Evolutionary conservation across 1,140 invertebrate genomes (phyloP).

Genomic region (Formica exsecta): DNA sequence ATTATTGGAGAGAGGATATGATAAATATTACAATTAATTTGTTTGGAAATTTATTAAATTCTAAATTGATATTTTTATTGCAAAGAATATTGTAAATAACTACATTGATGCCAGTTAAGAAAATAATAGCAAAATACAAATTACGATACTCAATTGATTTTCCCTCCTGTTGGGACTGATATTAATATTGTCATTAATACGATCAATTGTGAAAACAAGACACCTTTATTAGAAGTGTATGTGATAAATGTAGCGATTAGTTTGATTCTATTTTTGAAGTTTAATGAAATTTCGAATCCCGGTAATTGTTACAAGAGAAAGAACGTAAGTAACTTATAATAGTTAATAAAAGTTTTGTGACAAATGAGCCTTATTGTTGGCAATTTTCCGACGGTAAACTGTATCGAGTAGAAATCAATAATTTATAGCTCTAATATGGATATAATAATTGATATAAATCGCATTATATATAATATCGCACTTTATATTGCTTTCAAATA

Average conservation of each 20-base stretch:
- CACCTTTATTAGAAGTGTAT: not conserved
- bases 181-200: not conserved
- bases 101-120: not conserved
- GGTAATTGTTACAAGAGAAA: constrained; percentile 3
- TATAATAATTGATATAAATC: constrained; percentile 12
- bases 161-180: not conserved
- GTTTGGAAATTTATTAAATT: not conserved
- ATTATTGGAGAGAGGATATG: not conserved
- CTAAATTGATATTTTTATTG: not conserved
- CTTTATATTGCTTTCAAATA: constrained; percentile 14
- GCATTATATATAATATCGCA: not conserved
- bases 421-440: not conserved
- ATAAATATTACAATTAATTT: constrained; percentile 20
- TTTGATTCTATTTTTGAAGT: constrained; percentile 19
- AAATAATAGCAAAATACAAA: not conserved
- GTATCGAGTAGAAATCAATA: constrained; percentile 23
- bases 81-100: not conserved
- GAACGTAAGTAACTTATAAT: not conserved
- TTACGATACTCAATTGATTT: not conserved
- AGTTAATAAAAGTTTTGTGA: constrained; percentile 1
- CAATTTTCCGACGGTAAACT: constrained; percentile 3
- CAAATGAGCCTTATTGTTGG: constrained; percentile 4
- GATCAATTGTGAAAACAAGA: no score
- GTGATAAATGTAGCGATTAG: constrained; percentile 7
- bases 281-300: not conserved